Conservation (phyloP, 1,140 invertebrate species). For the Phenacoccus solenopsis region DNA sequence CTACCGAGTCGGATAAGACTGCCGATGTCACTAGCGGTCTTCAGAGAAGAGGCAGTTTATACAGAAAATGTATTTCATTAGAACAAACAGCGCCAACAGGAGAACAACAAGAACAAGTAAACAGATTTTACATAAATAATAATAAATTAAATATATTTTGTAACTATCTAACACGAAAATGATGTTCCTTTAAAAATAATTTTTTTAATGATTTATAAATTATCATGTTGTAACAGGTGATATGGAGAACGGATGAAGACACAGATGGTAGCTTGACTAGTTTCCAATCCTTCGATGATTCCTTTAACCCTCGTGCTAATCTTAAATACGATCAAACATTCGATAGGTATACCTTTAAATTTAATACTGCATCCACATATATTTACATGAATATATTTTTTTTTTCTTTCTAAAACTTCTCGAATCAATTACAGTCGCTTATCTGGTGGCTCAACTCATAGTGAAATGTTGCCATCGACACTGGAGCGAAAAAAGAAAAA, state of each 20-base stretch:
- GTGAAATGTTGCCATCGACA: slow-evolving; percentile 52
- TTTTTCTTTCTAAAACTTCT: not conserved
- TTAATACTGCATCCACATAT: slow-evolving; percentile 12
- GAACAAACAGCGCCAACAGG: slow-evolving; percentile 46
- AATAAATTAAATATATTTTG: not conserved
- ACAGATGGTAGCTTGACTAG: slow-evolving; percentile 57
- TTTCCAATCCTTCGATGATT: slow-evolving; percentile 57
- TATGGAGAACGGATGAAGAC: slow-evolving; percentile 55
- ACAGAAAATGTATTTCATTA: slow-evolving; percentile 58
- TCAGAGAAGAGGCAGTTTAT: slow-evolving; percentile 41
- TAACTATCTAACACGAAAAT: too few species aligned
- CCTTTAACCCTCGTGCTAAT: slow-evolving; percentile 39
- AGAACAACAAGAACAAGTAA: slow-evolving; percentile 6
- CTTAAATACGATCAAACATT: slow-evolving; percentile 50
- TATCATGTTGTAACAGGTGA: slow-evolving; percentile 27
- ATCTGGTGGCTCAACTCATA: slow-evolving; percentile 70
- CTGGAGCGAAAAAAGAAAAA: slow-evolving; percentile 67
- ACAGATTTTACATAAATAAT: not conserved
- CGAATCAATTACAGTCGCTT: slow-evolving; percentile 41
- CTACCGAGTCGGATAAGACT: slow-evolving; percentile 28
- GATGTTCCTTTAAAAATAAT: too few species aligned
- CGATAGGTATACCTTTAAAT: slow-evolving; percentile 44
- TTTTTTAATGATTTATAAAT: too few species aligned
- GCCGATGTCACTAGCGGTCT: slow-evolving; percentile 24
- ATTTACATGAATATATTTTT: slow-evolving; percentile 26